Base-by-base conservation (phyloP, 2,888 invertebrate species). In the Iselma pallidipennis region DNA sequence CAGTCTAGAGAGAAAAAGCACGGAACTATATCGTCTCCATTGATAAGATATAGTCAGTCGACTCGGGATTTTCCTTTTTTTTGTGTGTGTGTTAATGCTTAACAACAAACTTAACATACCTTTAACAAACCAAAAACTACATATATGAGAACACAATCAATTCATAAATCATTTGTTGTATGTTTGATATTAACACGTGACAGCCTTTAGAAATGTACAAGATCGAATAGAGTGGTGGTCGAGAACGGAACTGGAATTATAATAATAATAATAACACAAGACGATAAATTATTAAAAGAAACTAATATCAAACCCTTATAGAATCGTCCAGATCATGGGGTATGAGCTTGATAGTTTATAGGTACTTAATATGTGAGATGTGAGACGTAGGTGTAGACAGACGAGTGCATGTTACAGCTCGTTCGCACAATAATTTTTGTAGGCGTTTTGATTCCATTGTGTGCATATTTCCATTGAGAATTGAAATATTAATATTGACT, bases 351-450 rank as follows among this genome's bases (percentile, higher is more conserved):
- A 57, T 45, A 57, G 49, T 54, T 61, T 53, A 33, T 63, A 59
- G 49, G 56, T 63, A 68, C 62, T n/a, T n/a, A n/a, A n/a, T n/a
- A n/a, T n/a, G n/a, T n/a, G n/a, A n/a, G n/a, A 65, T 58, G 52
- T 59, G 19, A 23, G 45, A 59, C 67, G 73, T 72, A 67, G 72
- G 73, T 66, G 72, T 65, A 66, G 66, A 67, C 69, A 68, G 67
- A 62, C 62, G 58, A 59, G 67, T 69, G 71, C 70, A 68, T 72
- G 71, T 71, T 37, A 70, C 68, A 62, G 71, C 69, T 67, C 66
- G 71, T 74, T 74, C 71, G 74, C 74, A 74, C 74, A 75, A 76
- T 74, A 70, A 73, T 69, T 60, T 53, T 59, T 57, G 76, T 76
- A 69, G 76, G 76, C 73, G 74, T 71, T 67, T 29, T 59, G 68